Base-by-base conservation (phyloP, 2,888 invertebrate genomes). In the Tricholauxania praeusta region DNA sequence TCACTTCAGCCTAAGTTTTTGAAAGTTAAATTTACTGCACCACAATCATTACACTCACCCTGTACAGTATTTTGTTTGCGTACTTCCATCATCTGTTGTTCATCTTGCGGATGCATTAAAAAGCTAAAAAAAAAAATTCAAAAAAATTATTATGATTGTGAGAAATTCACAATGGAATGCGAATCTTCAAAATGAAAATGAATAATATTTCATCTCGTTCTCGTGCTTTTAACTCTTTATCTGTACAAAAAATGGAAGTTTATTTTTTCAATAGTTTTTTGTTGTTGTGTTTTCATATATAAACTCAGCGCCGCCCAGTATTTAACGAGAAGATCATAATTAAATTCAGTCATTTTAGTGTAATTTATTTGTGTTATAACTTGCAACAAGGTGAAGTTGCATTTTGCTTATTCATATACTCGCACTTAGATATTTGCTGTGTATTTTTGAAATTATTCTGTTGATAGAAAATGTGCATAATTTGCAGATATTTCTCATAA, bases 101-200 rank as follows among this genome's bases (percentile, higher is more conserved):
- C 39, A 39, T 39, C 10, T 39, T 39, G 39, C 39, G 39, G 39
- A 39, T 39, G 39, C 39, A 39, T 39, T 39, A 39, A 39, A 39
- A 39, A 39, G 39, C 39, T 39, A 39, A 2, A 39, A 39, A 39
- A 39, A 39, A 68, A 57, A 59, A 22, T 57, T 68, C 22, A 28
- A 68, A 68, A 48, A 68, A 68, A 48, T 59, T 32, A 68, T 82
- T 84, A 82, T 82, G 81, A 83, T 82, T 83, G 84, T 84, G 84
- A 83, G 84, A 83, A 83, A 82, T 83, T 82, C 82, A 82, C 84
- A 82, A 82, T 79, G 82, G 80, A 82, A 82, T 83, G 84, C 80
- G 81, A 83, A 76, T 76, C 75, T 32, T 72, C 57, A 28, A 22
- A 59, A 48, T 59, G 51, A 8, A 64, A 51, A 22, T 64, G 15